These are phyloP conservation scores for Mythimna lalbum DNA, from an alignment of 2,888 invertebrate genomes.

Conservation along the genomic window DNA sequence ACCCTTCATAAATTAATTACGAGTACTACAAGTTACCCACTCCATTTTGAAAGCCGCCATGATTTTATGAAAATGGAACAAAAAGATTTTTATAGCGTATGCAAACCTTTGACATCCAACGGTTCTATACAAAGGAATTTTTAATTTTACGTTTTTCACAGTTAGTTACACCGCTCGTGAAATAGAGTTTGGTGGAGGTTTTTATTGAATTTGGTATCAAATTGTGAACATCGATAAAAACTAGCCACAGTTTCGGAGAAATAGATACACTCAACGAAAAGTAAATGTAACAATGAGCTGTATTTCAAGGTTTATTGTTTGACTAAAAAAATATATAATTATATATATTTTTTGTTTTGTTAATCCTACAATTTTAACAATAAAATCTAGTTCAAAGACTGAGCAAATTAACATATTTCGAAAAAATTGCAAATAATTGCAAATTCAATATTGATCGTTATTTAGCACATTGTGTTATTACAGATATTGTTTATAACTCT, in stretches of 20 bases:
- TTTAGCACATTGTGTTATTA: too few species aligned
- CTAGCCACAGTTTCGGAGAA: constrained; percentile 23
- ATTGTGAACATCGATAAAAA: constrained; percentile 26
- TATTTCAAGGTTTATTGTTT: background rate
- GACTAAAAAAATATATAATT: background rate
- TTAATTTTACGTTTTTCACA: constrained; percentile 62
- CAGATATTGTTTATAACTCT: too few species aligned
- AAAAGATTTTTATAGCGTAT: constrained; percentile 47
- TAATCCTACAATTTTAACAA: too few species aligned
- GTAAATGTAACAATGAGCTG: background rate
- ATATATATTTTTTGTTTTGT: background rate
- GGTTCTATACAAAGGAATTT: constrained; percentile 58
- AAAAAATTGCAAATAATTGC: too few species aligned
- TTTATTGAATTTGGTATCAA: constrained; percentile 60
- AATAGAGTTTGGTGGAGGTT: constrained; percentile 48
- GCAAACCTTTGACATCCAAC: constrained; percentile 55
- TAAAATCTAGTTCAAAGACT: too few species aligned
- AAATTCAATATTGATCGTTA: too few species aligned
- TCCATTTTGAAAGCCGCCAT: constrained; percentile 37
- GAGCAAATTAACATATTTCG: too few species aligned
- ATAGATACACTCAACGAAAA: background rate
- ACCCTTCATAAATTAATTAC: constrained; percentile 55
- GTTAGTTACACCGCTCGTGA: constrained; percentile 52
- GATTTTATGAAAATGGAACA: constrained; percentile 44
- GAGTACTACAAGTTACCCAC: constrained; percentile 27